These are phyloP conservation scores for Drosophila ezoana DNA, from an alignment of 2,888 invertebrate genomes.

Conservation along the genomic window DNA sequence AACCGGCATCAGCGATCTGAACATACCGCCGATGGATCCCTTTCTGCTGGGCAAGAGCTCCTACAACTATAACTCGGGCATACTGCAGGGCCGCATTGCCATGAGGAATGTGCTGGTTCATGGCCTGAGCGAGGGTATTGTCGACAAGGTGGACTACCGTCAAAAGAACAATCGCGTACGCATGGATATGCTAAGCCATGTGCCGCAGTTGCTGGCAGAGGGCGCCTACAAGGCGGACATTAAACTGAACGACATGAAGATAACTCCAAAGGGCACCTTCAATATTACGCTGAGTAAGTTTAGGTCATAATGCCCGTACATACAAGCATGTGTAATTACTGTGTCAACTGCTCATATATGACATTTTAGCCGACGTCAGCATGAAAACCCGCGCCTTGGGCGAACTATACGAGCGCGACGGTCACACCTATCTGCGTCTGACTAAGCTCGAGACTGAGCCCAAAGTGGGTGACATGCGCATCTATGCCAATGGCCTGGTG, in stretches of 20 bases:
- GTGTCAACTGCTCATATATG: conserved; percentile 3
- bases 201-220: conserved; percentile 86
- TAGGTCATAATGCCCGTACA: background rate
- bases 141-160: conserved; percentile 86
- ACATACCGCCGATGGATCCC: conserved; percentile 84
- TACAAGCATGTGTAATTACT: conserved; percentile 14
- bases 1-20: conserved; percentile 82
- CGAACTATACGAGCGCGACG: conserved; percentile 86
- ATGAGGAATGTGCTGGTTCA: conserved; percentile 86
- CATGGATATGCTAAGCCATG: conserved; percentile 87
- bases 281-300: conserved; percentile 87
- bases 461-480: conserved; percentile 87
- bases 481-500: conserved; percentile 87
- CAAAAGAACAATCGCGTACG: conserved; percentile 84
- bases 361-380: conserved; percentile 86
- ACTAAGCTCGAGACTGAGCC: conserved; percentile 88
- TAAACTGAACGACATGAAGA: conserved; percentile 87
- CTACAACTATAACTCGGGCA: conserved; percentile 78
- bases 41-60: conserved; percentile 76
- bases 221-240: conserved; percentile 88
- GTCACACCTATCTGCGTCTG: conserved; percentile 87
- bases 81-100: conserved; percentile 79
- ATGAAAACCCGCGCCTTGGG: conserved; percentile 87
- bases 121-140: conserved; percentile 86
- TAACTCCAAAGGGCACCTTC: conserved; percentile 87